Evolutionary conservation across 2,888 invertebrate genomes (phyloP).

Genomic region (Allygus modestus): DNA sequence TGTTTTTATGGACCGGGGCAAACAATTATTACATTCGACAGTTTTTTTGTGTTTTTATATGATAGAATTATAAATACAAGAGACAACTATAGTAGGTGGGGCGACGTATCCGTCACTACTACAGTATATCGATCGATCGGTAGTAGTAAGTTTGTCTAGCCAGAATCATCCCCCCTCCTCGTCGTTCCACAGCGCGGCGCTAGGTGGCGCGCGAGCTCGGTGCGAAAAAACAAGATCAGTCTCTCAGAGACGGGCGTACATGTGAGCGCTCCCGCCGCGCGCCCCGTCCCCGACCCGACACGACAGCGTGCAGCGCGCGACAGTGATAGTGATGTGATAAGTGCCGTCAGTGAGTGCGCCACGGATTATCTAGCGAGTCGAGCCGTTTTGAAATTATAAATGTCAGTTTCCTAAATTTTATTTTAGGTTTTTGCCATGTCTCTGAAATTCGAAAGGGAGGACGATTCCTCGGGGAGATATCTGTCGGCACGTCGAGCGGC

Average conservation of each 20-base stretch:
- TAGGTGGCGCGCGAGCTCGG: slow-evolving; percentile 55
- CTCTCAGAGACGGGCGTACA: slow-evolving; percentile 42
- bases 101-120: not conserved
- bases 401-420: too few species aligned
- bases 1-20: too few species aligned
- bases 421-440: slow-evolving; percentile 39
- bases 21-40: too few species aligned
- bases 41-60: too few species aligned
- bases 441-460: not conserved
- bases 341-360: not conserved
- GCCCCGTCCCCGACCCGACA: too few species aligned
- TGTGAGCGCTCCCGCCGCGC: not conserved
- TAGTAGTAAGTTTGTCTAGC: slow-evolving; percentile 59
- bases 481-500: not conserved
- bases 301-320: not conserved
- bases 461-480: not conserved
- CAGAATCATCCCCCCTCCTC: slow-evolving; percentile 31
- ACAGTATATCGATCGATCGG: slow-evolving; percentile 19
- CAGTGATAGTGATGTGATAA: not conserved
- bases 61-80: too few species aligned
- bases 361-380: not conserved
- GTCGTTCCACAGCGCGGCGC: slow-evolving; percentile 26
- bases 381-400: slow-evolving; percentile 1
- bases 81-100: too few species aligned
- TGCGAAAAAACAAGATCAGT: slow-evolving; percentile 61